Percentiles rank a stretch among this genome's conserved stretches.
These are phyloP conservation scores for Dolichallabes microphthalmus DNA, from an alignment of 2,113 vertebrate genomes.

Conservation along the genomic window DNA sequence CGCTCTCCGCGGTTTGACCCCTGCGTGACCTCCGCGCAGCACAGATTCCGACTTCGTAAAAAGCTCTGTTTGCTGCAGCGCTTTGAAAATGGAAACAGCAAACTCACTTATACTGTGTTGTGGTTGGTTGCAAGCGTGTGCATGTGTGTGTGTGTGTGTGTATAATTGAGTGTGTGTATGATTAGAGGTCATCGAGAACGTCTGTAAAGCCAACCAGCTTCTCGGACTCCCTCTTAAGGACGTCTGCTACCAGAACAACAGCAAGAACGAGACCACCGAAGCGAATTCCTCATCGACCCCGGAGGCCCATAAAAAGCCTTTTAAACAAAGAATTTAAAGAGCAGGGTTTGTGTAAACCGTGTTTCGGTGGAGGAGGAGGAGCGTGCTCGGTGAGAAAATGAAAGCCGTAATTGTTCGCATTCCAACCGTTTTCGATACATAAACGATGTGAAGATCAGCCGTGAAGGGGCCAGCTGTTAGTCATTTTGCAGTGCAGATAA, in stretches of 20 bases:
- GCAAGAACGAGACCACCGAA: slow-evolving; percentile 50
- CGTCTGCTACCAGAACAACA: slow-evolving; percentile 46
- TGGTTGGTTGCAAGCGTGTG: background rate
- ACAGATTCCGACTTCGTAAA: slow-evolving; percentile 49
- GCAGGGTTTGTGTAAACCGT: slow-evolving; percentile 74
- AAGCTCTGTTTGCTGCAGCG: slow-evolving; percentile 58
- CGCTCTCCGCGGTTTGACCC: slow-evolving; percentile 65
- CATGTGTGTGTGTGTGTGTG: background rate
- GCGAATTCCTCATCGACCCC: slow-evolving; percentile 56
- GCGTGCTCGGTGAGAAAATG: slow-evolving; percentile 77
- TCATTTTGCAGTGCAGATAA: slow-evolving; percentile 87
- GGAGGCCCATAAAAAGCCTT: slow-evolving; percentile 62
- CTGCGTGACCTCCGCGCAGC: slow-evolving; percentile 57
- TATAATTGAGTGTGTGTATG: background rate
- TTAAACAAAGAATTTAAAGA: slow-evolving; percentile 73
- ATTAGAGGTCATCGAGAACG: background rate
- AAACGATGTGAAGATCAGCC: slow-evolving; percentile 80
- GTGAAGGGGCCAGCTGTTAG: slow-evolving; percentile 86
- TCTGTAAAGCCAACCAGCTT: background rate
- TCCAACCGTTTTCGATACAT: slow-evolving; percentile 86
- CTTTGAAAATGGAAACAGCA: slow-evolving; percentile 35
- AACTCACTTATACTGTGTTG: slow-evolving; percentile 20
- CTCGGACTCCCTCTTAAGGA: slow-evolving; percentile 33
- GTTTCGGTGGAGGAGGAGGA: slow-evolving; percentile 57
- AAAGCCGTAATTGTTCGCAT: slow-evolving; percentile 89